Percentiles rank a stretch among this genome's conserved stretches.
phyloP scores from a whole-genome alignment of 2,888 invertebrate species.

The Leptarthrus brevirostris region DNA sequence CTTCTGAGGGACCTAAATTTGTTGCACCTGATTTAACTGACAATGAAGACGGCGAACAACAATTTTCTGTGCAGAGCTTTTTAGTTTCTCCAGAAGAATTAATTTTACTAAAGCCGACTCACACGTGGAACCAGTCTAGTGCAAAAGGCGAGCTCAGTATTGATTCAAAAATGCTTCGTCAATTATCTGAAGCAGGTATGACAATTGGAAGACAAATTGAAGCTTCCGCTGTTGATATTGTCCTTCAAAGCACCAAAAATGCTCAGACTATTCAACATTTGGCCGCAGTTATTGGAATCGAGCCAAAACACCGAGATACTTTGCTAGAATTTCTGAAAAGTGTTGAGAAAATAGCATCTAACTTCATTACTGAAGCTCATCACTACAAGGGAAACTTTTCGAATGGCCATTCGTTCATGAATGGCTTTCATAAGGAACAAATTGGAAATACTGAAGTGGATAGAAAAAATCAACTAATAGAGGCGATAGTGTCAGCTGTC shows the following conservation, averaged over 20 bases:
- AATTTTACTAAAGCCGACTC: slow-evolving; percentile 65
- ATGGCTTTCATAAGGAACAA: slow-evolving; percentile 45
- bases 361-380: slow-evolving; percentile 3
- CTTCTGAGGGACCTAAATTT: slow-evolving; percentile 77
- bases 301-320: slow-evolving; percentile 42
- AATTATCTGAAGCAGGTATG: slow-evolving; percentile 77
- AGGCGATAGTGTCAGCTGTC: slow-evolving; percentile 48
- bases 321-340: slow-evolving; percentile 50
- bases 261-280: slow-evolving; percentile 52
- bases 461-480: slow-evolving; percentile 47
- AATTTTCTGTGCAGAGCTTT: slow-evolving; percentile 79
- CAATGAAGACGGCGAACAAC: slow-evolving; percentile 73
- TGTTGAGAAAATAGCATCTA: slow-evolving; percentile 51
- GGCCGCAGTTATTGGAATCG: slow-evolving; percentile 36
- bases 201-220: slow-evolving; percentile 75
- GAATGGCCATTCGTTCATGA: slow-evolving; percentile 14
- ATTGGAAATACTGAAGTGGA: slow-evolving; percentile 24
- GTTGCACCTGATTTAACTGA: slow-evolving; percentile 77
- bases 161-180: slow-evolving; percentile 74
- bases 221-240: slow-evolving; percentile 73
- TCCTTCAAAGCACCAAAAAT: slow-evolving; percentile 67
- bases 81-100: slow-evolving; percentile 69
- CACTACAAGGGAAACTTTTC: neutral
- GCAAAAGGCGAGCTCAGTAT: slow-evolving; percentile 71
- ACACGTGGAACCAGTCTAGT: slow-evolving; percentile 56